These are phyloP conservation scores for Saguinus midas DNA, from an alignment of 2,113 vertebrate species.

Conservation along the genomic window DNA sequence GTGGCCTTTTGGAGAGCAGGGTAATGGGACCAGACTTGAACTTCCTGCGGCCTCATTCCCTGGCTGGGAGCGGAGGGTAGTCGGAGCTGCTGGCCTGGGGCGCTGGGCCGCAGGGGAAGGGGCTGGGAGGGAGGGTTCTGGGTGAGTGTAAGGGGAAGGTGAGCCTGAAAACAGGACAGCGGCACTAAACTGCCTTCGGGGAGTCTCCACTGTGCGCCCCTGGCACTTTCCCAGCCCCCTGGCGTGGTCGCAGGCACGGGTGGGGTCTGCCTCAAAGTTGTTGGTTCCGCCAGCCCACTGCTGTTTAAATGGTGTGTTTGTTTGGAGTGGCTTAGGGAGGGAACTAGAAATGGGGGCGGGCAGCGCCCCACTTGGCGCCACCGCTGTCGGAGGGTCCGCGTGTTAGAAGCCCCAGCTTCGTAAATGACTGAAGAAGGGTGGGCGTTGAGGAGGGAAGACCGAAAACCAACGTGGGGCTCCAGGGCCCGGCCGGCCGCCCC, in stretches of 20 bases:
- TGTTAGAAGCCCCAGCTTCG: conserved; percentile 15
- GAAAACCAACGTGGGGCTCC: neutral
- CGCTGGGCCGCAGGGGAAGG: neutral
- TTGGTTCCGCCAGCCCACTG: neutral
- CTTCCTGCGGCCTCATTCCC: conserved; percentile 46
- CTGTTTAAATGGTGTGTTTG: conserved; percentile 57
- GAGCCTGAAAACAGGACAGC: neutral
- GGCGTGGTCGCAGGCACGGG: neutral
- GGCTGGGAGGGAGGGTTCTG: neutral
- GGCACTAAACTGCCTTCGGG: neutral
- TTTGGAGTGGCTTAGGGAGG: conserved; percentile 50
- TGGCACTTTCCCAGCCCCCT: neutral
- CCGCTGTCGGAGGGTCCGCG: conserved; percentile 42
- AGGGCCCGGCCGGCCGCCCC: neutral
- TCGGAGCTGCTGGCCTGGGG: neutral
- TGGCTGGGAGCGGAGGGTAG: neutral
- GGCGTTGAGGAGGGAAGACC: conserved; percentile 41
- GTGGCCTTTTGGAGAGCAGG: conserved; percentile 39
- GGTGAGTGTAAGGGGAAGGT: neutral
- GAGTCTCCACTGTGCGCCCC: neutral
- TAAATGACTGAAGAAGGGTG: conserved; percentile 22
- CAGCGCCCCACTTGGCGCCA: conserved; percentile 58
- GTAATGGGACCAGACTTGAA: neutral
- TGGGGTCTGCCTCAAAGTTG: conserved; percentile 34
- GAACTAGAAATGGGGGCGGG: conserved; percentile 26